These are phyloP conservation scores for Alectoris magna DNA, from an alignment of 2,797 vertebrate species.

Conservation along the genomic window DNA sequence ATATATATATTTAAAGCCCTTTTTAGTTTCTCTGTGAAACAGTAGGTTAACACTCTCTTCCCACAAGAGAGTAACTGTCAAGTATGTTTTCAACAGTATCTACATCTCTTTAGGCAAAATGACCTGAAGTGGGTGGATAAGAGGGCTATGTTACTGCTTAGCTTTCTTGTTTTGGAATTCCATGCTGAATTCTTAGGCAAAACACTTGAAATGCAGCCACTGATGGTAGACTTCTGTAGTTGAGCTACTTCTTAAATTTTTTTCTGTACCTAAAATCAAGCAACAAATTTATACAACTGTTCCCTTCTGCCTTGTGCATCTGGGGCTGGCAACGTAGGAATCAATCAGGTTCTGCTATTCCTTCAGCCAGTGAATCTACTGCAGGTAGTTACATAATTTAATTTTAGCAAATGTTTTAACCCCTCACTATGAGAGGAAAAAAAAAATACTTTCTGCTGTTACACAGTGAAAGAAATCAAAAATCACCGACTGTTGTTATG, in stretches of 20 bases:
- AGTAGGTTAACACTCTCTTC: not conserved
- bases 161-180: not conserved
- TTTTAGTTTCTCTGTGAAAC: not conserved
- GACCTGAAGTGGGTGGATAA: not conserved
- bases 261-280: not conserved
- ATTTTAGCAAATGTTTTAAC: not conserved
- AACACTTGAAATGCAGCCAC: not conserved
- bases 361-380: not conserved
- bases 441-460: not conserved
- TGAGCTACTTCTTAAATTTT: not conserved
- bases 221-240: not conserved
- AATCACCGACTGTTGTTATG: not conserved
- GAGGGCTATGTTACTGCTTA: not conserved
- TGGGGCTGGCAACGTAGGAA: not conserved
- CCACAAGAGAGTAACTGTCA: not conserved
- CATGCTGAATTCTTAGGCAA: not conserved
- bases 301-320: rapidly evolving
- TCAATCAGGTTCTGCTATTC: not conserved
- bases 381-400: not conserved
- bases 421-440: not conserved
- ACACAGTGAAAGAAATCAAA: not conserved
- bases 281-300: not conserved
- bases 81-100: not conserved
- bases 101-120: slow-evolving; percentile 21
- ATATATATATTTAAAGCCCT: not conserved